These are phyloP conservation scores for Patella ulyssiponensis DNA, from an alignment of 2,888 invertebrate species.

Conservation along the genomic window DNA sequence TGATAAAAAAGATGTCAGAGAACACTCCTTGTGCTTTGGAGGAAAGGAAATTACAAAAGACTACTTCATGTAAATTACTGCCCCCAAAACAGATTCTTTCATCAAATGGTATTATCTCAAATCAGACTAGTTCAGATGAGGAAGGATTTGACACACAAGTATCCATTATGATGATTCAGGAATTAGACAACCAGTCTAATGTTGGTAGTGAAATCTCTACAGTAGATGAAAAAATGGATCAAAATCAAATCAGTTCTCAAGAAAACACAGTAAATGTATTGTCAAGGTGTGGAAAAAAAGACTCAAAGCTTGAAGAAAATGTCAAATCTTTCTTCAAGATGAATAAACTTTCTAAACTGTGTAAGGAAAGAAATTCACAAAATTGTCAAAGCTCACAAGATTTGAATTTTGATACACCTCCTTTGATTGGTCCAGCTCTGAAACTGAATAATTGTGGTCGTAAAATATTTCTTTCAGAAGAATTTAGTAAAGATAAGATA, in stretches of 20 bases:
- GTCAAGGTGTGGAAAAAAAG: background rate
- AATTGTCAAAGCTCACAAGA: background rate
- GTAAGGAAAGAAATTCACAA: background rate
- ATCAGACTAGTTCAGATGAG: background rate
- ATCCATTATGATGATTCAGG: slow-evolving; percentile 23
- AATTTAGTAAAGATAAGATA: background rate
- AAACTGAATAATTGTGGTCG: background rate
- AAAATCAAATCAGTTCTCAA: background rate
- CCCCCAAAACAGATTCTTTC: background rate
- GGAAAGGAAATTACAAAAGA: background rate
- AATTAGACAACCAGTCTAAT: slow-evolving; percentile 6
- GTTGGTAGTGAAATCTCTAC: too few relatives aligned
- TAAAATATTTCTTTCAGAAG: background rate
- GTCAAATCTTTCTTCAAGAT: slow-evolving; percentile 2
- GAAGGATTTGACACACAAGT: slow-evolving; percentile 17
- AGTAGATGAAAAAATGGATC: background rate
- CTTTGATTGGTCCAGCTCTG: background rate
- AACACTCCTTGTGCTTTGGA: background rate
- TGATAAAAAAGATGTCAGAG: slow-evolving; percentile 20
- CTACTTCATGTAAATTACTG: background rate
- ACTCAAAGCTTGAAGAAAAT: background rate
- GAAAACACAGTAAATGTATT: background rate
- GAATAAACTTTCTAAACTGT: background rate
- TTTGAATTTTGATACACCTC: background rate
- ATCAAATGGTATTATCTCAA: background rate